phyloP scores from a whole-genome alignment of 2,888 invertebrate species.

The Cryptus armator region DNA sequence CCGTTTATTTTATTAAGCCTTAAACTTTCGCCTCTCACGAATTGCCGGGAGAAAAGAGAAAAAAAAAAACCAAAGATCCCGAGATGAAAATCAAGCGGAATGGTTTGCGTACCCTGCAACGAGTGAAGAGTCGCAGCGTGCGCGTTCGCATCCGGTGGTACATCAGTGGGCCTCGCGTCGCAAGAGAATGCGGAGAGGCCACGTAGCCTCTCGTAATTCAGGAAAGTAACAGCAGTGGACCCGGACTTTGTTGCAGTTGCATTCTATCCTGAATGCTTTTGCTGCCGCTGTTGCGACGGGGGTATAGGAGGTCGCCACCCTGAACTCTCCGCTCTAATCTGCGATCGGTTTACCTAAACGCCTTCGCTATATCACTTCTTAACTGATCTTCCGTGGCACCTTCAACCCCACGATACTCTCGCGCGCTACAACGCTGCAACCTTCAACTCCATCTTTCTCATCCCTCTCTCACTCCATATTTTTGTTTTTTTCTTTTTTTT shows the following conservation, averaged over 20 bases:
- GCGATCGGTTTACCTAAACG: conserved; percentile 81
- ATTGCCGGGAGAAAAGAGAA: conserved; percentile 11
- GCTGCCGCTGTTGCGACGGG: conserved; percentile 33
- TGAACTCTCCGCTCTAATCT: conserved; percentile 75
- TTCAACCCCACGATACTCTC: conserved; percentile 67
- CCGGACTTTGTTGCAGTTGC: conserved; percentile 14
- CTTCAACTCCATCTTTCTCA: conserved; percentile 60
- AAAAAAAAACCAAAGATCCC: not conserved
- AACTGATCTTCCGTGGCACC: conserved; percentile 76
- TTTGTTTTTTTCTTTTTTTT: not conserved
- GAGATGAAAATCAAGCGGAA: conserved; percentile 69
- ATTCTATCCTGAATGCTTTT: conserved; percentile 22
- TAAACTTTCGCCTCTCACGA: conserved; percentile 52
- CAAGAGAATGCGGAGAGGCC: conserved; percentile 36
- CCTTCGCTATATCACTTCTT: conserved; percentile 80
- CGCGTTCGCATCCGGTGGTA: conserved; percentile 54
- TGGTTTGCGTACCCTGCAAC: conserved; percentile 55
- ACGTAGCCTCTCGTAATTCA: conserved; percentile 75
- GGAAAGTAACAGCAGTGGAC: conserved; percentile 63
- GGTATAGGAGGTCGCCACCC: conserved; percentile 70
- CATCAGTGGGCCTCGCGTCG: conserved; percentile 30
- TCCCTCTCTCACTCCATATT: conserved; percentile 34
- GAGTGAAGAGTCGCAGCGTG: conserved; percentile 35
- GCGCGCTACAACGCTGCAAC: conserved; percentile 56
- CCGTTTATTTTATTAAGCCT: conserved; percentile 23